phyloP scores from a whole-genome alignment of 2,797 vertebrate genomes.

The Falco naumanni region DNA sequence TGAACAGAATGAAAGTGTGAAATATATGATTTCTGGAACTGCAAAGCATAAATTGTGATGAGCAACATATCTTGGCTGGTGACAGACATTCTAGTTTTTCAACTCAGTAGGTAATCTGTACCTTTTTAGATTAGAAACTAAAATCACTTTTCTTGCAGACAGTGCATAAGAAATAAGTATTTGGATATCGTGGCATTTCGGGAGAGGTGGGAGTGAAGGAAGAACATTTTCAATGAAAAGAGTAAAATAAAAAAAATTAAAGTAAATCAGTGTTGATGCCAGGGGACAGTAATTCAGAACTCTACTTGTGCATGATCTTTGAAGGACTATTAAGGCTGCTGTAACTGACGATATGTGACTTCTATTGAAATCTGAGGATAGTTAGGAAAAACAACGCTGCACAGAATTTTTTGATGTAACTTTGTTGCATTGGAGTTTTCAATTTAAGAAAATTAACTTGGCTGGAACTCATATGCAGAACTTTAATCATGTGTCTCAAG shows the following conservation, averaged over 20 bases:
- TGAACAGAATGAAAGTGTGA: background rate
- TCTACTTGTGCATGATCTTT: background rate
- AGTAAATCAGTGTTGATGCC: background rate
- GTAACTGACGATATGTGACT: background rate
- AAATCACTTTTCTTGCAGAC: background rate
- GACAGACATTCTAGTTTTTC: background rate
- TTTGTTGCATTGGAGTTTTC: conserved; percentile 58
- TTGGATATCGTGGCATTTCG: background rate
- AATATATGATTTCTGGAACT: background rate
- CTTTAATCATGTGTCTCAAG: conserved; percentile 56
- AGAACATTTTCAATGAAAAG: background rate
- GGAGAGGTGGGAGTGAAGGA: background rate
- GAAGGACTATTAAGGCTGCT: conserved; percentile 16
- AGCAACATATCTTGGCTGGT: background rate
- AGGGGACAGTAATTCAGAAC: background rate
- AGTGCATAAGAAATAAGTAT: background rate
- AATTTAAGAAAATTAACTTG: conserved; percentile 63
- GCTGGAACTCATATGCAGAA: conserved; percentile 60
- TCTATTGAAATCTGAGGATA: conserved; percentile 5
- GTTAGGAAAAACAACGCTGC: conserved; percentile 42
- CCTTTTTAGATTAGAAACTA: background rate
- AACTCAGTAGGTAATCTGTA: background rate
- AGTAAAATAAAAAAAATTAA: background rate
- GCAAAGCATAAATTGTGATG: background rate
- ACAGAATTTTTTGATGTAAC: conserved; percentile 31